Evolutionary conservation across 2,113 vertebrate species (phyloP).

Genomic region (Vicugna pacos): DNA sequence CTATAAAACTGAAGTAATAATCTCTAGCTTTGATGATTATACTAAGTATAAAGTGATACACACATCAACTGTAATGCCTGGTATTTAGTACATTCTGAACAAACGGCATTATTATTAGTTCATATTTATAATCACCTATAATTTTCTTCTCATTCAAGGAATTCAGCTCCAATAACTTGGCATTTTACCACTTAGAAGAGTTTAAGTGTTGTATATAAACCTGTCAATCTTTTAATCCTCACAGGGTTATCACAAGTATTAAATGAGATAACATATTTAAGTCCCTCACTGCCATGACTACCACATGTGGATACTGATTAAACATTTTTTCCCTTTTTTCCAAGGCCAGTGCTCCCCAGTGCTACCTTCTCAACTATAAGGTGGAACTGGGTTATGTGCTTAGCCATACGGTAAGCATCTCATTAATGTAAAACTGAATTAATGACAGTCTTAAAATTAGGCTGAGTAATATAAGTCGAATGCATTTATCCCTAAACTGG

Average conservation of each 20-base stretch:
- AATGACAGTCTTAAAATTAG: conserved; percentile 30
- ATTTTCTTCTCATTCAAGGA: conserved; percentile 57
- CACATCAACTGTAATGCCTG: background rate
- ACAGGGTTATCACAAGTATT: background rate
- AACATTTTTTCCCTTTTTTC: conserved; percentile 4
- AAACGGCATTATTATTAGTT: conserved; percentile 16
- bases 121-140: conserved; percentile 26
- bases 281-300: background rate
- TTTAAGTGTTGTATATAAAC: background rate
- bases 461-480: conserved; percentile 17
- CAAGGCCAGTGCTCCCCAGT: background rate
- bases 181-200: conserved; percentile 28
- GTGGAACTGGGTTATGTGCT: background rate
- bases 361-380: background rate
- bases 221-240: background rate
- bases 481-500: background rate
- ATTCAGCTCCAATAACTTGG: background rate
- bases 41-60: conserved; percentile 19
- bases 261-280: background rate
- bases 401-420: background rate
- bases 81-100: background rate
- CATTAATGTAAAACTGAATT: conserved; percentile 43
- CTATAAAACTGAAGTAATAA: background rate
- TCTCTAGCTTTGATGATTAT: background rate
- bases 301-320: background rate